Evolutionary conservation across 2,113 vertebrate species (phyloP).

Genomic region (human (Homo sapiens)): DNA sequence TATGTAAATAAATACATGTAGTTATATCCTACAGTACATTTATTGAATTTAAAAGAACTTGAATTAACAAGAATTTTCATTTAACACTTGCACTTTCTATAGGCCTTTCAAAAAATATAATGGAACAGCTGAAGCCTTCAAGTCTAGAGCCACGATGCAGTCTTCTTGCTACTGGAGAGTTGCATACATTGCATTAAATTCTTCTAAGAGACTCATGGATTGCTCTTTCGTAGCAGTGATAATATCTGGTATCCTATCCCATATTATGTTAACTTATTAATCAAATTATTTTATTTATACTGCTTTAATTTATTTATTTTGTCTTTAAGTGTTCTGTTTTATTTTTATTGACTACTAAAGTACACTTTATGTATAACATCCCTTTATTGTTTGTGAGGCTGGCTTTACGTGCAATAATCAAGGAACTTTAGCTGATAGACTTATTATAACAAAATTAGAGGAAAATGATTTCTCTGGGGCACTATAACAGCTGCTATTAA

Average conservation of each 20-base stretch:
- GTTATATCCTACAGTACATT: background rate
- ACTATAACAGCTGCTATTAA: background rate
- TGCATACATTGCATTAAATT: background rate
- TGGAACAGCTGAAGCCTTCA: background rate
- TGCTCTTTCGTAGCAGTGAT: background rate
- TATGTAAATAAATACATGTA: background rate
- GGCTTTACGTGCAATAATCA: background rate
- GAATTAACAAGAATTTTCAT: background rate
- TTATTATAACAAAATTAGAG: background rate
- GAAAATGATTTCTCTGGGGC: background rate
- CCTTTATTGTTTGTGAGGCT: background rate
- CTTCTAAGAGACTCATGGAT: background rate
- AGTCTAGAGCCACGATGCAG: background rate
- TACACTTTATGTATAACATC: background rate
- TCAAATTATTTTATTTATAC: background rate
- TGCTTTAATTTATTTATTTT: background rate
- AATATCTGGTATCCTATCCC: background rate
- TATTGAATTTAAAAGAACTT: background rate
- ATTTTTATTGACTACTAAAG: background rate
- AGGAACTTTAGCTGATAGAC: background rate
- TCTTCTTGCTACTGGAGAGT: background rate
- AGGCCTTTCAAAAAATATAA: background rate
- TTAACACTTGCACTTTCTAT: background rate
- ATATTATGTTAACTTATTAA: background rate
- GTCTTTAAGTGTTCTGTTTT: background rate